Conservation (phyloP, 2,113 vertebrate genomes). For the Apus apus region DNA sequence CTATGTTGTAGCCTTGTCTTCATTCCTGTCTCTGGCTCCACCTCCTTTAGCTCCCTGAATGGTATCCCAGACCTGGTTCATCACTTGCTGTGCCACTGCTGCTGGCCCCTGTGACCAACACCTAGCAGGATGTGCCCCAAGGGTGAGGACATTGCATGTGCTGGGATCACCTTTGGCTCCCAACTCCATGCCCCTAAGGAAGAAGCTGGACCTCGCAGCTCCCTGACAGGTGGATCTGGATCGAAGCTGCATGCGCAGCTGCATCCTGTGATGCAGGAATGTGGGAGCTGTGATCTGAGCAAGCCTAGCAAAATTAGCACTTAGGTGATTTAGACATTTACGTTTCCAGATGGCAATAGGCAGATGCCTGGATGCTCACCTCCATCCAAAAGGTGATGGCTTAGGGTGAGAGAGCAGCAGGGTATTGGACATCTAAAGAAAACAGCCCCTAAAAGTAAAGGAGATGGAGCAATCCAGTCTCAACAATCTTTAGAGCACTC, state of each 20-base stretch:
- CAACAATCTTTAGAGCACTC: background rate
- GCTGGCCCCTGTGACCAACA: background rate
- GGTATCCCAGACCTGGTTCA: background rate
- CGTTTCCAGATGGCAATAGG: background rate
- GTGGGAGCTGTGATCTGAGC: background rate
- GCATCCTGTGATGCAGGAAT: background rate
- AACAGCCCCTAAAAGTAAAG: background rate
- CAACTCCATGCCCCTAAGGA: fast-evolving
- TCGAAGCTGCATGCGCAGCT: background rate
- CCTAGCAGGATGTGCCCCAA: fast-evolving
- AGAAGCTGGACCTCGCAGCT: background rate
- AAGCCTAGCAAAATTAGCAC: background rate
- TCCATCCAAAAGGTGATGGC: background rate
- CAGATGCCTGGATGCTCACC: background rate
- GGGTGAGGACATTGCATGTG: background rate
- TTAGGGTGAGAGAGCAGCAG: background rate
- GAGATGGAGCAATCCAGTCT: background rate
- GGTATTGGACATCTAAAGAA: background rate
- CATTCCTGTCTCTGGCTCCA: background rate
- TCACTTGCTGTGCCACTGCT: background rate
- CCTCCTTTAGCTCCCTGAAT: background rate
- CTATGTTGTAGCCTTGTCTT: background rate
- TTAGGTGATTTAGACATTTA: background rate
- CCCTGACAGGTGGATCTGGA: background rate
- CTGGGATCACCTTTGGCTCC: background rate